Conservation (phyloP, 2,888 invertebrate genomes). For the Lithophane socia region DNA sequence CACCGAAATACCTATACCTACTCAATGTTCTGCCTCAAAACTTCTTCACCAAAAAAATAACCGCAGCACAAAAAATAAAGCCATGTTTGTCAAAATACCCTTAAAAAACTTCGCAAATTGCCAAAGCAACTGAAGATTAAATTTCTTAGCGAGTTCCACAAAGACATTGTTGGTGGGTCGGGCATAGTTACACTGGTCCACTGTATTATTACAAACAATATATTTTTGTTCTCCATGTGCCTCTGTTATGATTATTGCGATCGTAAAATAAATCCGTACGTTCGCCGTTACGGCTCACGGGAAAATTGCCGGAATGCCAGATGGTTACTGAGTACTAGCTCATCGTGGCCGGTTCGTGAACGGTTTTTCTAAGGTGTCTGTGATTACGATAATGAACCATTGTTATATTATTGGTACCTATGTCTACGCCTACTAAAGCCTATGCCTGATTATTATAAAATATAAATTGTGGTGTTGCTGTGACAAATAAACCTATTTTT, state of each 20-base stretch:
- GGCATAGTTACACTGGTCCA: constrained; percentile 44
- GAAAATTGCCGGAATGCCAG: constrained; percentile 65
- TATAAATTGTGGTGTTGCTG: no score
- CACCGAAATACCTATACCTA: neutral
- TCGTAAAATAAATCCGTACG: constrained; percentile 66
- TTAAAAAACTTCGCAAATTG: constrained; percentile 45
- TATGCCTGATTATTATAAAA: neutral
- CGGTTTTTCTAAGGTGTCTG: constrained; percentile 9
- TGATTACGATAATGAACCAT: neutral
- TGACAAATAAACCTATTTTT: no score
- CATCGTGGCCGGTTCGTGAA: constrained; percentile 20
- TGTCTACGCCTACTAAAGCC: no score
- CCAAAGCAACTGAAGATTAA: constrained; percentile 55
- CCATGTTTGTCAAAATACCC: constrained; percentile 40
- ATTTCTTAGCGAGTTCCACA: constrained; percentile 60
- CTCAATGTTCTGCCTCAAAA: neutral
- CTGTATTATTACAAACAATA: constrained; percentile 59
- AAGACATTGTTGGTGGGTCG: constrained; percentile 46
- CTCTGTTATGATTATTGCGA: constrained; percentile 66
- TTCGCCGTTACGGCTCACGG: constrained; percentile 47
- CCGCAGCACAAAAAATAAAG: constrained; percentile 25
- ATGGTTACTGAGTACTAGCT: constrained; percentile 53
- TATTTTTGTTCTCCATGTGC: constrained; percentile 52
- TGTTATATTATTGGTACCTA: neutral
- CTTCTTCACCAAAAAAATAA: neutral